Conservation (phyloP, 2,888 invertebrate species). For the Plebejus anna region DNA sequence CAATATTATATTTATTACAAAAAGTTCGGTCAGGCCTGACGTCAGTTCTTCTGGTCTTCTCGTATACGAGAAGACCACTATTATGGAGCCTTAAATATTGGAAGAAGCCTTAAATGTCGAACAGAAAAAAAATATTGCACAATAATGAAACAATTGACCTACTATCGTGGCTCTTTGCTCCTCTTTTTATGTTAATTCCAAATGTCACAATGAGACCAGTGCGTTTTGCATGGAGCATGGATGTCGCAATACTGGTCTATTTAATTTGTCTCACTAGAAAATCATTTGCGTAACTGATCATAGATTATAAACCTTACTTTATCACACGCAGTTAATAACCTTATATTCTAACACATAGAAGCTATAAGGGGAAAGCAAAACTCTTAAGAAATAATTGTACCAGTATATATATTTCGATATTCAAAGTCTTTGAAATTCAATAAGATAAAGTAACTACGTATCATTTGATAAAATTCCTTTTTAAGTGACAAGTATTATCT, state of each 20-base stretch:
- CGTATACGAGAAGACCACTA: no score
- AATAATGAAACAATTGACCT: conserved; percentile 27
- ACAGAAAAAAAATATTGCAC: not conserved
- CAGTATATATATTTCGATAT: not conserved
- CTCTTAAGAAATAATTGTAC: conserved; percentile 7
- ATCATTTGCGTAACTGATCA: conserved; percentile 46
- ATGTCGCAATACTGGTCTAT: conserved; percentile 56
- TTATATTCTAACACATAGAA: not conserved
- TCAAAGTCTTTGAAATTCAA: conserved; percentile 31
- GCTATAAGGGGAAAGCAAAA: not conserved
- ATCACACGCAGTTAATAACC: not conserved
- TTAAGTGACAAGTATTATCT: conserved; percentile 37
- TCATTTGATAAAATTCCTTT: conserved; percentile 39
- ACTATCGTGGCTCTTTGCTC: conserved; percentile 27
- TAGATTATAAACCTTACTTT: not conserved
- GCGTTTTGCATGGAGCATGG: conserved; percentile 46
- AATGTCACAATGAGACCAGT: conserved; percentile 56
- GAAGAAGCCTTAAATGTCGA: no score
- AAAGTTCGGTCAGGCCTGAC: no score
- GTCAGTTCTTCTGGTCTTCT: no score
- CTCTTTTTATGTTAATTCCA: conserved; percentile 39
- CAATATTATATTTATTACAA: no score
- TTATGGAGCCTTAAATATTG: no score
- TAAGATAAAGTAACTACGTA: conserved; percentile 37
- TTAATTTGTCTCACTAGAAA: conserved; percentile 50